These are phyloP conservation scores for Eonycteris spelaea DNA, from an alignment of 2,113 vertebrate species.

Conservation along the genomic window DNA sequence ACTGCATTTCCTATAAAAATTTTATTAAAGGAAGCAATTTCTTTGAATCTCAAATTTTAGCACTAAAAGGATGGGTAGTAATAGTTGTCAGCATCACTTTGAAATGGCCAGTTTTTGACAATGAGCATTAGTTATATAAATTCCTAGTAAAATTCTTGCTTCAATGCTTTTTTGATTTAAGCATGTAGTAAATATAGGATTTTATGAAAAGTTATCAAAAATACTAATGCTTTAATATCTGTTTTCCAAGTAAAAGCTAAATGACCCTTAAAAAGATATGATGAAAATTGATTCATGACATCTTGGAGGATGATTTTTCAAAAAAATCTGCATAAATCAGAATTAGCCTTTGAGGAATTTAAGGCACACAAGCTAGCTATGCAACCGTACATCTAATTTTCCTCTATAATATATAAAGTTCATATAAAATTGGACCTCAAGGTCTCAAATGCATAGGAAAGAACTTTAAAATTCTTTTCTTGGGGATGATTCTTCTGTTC, in stretches of 20 bases:
- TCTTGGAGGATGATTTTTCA: not conserved
- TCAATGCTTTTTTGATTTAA: not conserved
- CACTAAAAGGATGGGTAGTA: not conserved
- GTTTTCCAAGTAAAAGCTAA: not conserved
- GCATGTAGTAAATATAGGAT: not conserved
- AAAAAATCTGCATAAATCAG: not conserved
- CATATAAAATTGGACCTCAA: not conserved
- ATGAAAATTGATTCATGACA: not conserved
- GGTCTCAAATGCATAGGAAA: not conserved
- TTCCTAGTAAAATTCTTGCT: not conserved
- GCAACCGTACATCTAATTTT: not conserved
- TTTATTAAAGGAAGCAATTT: not conserved
- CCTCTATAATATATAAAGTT: not conserved
- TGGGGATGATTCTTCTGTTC: not conserved
- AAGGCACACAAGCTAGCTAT: not conserved
- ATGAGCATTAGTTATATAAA: not conserved
- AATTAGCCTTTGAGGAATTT: not conserved
- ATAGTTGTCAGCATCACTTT: not conserved
- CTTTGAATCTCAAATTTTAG: not conserved
- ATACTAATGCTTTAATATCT: not conserved
- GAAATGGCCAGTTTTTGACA: not conserved
- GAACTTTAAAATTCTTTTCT: not conserved
- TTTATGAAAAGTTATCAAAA: not conserved
- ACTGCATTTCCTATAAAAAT: not conserved
- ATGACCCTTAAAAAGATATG: not conserved